These are phyloP conservation scores for Scolopax bukidnonensis DNA, from an alignment of 2,797 vertebrate species.

Conservation along the genomic window DNA sequence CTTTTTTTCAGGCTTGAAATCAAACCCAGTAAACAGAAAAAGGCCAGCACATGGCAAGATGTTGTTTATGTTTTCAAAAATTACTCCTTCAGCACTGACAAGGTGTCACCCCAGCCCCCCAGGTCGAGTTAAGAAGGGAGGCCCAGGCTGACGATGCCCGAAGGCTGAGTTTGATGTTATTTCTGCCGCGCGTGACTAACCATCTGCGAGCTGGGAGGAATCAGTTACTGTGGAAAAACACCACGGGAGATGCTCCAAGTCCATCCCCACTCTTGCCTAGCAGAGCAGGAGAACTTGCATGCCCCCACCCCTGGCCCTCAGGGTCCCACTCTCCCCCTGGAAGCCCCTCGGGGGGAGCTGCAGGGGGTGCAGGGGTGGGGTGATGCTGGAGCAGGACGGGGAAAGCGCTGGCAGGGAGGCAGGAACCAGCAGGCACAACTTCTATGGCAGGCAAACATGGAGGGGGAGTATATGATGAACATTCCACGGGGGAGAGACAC, in stretches of 20 bases:
- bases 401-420: accelerated
- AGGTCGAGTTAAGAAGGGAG: background rate
- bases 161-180: background rate
- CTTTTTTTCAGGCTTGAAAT: background rate
- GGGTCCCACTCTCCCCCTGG: accelerated
- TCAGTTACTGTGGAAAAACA: background rate
- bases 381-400: accelerated
- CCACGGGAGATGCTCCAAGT: background rate
- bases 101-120: background rate
- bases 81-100: background rate
- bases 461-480: background rate
- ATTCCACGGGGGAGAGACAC: background rate
- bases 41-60: conserved; percentile 27
- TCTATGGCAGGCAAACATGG: accelerated
- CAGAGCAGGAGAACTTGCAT: accelerated
- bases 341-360: background rate
- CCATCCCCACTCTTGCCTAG: background rate
- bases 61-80: conserved; percentile 17
- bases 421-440: background rate
- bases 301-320: accelerated
- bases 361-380: accelerated
- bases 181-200: background rate
- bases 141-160: background rate
- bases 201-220: background rate
- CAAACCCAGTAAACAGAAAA: conserved; percentile 17